Percentiles rank a stretch among this genome's conserved stretches.
These are phyloP conservation scores for Cyclina sinensis DNA, from an alignment of 1,140 invertebrate species.

Conservation along the genomic window DNA sequence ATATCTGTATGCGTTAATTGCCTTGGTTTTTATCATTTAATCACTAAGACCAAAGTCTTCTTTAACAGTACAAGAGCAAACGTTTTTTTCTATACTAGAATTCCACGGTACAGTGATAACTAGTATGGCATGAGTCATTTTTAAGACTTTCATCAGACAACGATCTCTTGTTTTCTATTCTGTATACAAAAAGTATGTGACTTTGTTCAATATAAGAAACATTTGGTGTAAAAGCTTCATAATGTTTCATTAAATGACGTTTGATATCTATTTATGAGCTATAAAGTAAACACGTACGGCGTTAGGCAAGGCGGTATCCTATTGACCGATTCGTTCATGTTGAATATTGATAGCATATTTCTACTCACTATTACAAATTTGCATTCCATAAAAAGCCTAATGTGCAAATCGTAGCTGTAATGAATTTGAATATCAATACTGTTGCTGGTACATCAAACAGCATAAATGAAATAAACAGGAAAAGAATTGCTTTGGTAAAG, in stretches of 20 bases:
- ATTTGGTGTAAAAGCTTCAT: slow-evolving; percentile 32
- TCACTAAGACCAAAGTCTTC: too few species aligned
- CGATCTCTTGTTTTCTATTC: too few species aligned
- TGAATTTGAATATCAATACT: slow-evolving; percentile 19
- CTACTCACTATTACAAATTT: slow-evolving; percentile 62
- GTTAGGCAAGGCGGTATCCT: slow-evolving; percentile 13
- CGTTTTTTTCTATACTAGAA: too few species aligned
- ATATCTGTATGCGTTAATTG: too few species aligned
- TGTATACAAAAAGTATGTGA: neutral
- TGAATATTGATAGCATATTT: slow-evolving; percentile 12
- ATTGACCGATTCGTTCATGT: slow-evolving; percentile 16
- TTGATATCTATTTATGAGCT: neutral
- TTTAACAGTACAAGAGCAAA: too few species aligned
- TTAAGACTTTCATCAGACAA: too few species aligned
- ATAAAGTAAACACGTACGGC: slow-evolving; percentile 38
- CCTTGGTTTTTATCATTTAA: too few species aligned
- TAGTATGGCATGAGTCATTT: too few species aligned
- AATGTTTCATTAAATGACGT: neutral
- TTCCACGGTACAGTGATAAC: too few species aligned
- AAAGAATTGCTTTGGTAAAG: neutral
- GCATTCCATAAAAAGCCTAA: neutral
- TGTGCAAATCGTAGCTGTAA: neutral
- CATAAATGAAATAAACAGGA: neutral
- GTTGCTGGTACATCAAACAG: neutral
- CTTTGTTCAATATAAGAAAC: slow-evolving; percentile 11